Base-by-base conservation (phyloP, 2,113 vertebrate species). In the Melanerpes aurifrons region DNA sequence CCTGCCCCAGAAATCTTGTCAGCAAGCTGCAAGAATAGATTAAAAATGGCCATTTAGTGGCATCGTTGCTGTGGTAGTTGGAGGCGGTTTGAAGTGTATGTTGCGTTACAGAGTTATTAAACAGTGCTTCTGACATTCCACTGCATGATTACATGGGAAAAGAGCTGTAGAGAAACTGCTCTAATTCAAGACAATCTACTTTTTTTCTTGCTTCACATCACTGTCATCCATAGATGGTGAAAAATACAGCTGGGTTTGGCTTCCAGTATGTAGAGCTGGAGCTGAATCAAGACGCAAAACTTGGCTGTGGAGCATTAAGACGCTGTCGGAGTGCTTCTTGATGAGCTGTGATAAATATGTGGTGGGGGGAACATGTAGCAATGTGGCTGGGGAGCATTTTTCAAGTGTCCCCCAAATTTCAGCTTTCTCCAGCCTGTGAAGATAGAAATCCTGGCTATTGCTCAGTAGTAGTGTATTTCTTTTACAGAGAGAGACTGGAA, bases 11-110 rank as follows among this genome's bases (percentile, higher is more conserved):
- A 91, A 93, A 71, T 81, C 78, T 93, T 86, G 66, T 90, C 74
- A 94, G 69, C 83, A 37, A 93, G 87, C 92, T 96, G 81, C 95
- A 97, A 90, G 95, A 96, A 94, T 68, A 96, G 95, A 92, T 96
- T 80, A 89, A 91, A 92, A 94, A 81, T 2, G 89, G 88, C 35
- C 82, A 68, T 79, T 79, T 78, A 90, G 74, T 79, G 93, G 74
- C 93, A 92, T 92, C 57, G 1, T 89, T 74, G n/a, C 80, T 91
- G 69, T 87, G 35, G 20, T 25, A 69, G 47, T 18, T 71, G 43
- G 66, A 86, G 66, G 85, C 81, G 57, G 11, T n/a, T 93, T 74
- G 64, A 77, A 72, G 87, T 69, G 64, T 96, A 87, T 87, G 70
- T 93, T 91, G 87, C 87, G 68, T 72, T 82, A 89, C 87, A 86